Conservation (phyloP, 2,888 invertebrate genomes). For the Apodemia zela region DNA sequence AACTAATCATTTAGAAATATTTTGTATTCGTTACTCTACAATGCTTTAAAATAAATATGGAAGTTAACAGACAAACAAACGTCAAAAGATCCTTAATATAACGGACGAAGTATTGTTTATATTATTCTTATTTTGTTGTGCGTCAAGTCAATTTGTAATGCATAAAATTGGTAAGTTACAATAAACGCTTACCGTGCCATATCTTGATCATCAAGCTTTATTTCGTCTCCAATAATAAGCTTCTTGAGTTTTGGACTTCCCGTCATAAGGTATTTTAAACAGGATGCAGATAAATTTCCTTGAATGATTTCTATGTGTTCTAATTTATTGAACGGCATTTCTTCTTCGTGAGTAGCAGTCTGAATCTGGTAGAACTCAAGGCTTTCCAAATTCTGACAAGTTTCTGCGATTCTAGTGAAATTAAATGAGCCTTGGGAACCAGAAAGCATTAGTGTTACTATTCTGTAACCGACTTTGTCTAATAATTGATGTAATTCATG, state of each 20-base stretch:
- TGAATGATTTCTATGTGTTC: slow-evolving; percentile 84
- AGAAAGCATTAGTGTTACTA: slow-evolving; percentile 80
- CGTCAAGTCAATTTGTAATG: too few species aligned
- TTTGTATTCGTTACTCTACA: too few species aligned
- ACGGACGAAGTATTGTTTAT: too few species aligned
- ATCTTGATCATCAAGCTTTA: slow-evolving; percentile 84
- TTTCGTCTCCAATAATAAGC: slow-evolving; percentile 83
- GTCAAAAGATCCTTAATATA: too few species aligned
- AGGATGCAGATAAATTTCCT: slow-evolving; percentile 79
- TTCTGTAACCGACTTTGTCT: slow-evolving; percentile 75
- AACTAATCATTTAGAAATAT: too few species aligned
- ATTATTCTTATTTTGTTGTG: too few species aligned
- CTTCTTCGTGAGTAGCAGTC: slow-evolving; percentile 77
- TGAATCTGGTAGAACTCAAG: slow-evolving; percentile 85
- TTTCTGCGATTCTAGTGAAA: slow-evolving; percentile 79
- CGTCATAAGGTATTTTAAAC: slow-evolving; percentile 82
- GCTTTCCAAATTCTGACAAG: slow-evolving; percentile 80
- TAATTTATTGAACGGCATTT: slow-evolving; percentile 80
- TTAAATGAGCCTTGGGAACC: slow-evolving; percentile 80
- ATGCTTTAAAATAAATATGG: too few species aligned
- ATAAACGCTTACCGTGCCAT: slow-evolving; percentile 73
- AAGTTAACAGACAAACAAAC: too few species aligned
- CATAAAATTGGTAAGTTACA: too few species aligned
- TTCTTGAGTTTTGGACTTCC: slow-evolving; percentile 81
- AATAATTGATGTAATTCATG: slow-evolving; percentile 81